phyloP scores from a whole-genome alignment of 2,888 invertebrate genomes.

The Perizoma affinitatum region DNA sequence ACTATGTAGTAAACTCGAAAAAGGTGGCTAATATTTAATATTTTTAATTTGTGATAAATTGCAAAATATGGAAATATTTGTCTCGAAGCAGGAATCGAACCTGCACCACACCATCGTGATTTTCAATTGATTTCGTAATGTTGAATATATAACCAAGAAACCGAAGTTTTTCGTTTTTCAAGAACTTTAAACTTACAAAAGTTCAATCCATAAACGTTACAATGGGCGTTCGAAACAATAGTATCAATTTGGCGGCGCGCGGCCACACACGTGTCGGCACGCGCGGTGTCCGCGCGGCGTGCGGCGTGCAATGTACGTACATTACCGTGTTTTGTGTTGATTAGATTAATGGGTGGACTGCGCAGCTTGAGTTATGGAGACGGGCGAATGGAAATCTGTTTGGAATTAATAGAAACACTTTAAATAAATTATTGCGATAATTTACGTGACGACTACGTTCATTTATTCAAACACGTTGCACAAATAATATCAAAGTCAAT shows the following conservation, averaged over 20 bases:
- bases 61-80: no score
- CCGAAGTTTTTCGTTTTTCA: no score
- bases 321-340: constrained; percentile 68
- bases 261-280: constrained; percentile 47
- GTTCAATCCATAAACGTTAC: constrained; percentile 24
- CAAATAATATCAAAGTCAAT: no score
- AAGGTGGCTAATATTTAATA: no score
- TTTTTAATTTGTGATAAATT: no score
- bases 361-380: constrained; percentile 6
- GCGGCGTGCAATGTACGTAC: constrained; percentile 46
- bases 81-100: no score
- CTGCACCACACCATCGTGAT: no score
- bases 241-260: constrained; percentile 56
- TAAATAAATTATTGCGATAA: constrained; percentile 11
- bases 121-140: no score
- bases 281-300: constrained; percentile 68
- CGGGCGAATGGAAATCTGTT: no score
- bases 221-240: constrained; percentile 51
- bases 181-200: not conserved
- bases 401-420: not conserved
- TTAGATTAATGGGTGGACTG: constrained; percentile 60
- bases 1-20: not conserved
- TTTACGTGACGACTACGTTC: not conserved
- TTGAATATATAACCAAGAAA: no score
- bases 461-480: no score